Evolutionary conservation across 2,888 invertebrate species (phyloP).

Genomic region (Cosmia trapezina): DNA sequence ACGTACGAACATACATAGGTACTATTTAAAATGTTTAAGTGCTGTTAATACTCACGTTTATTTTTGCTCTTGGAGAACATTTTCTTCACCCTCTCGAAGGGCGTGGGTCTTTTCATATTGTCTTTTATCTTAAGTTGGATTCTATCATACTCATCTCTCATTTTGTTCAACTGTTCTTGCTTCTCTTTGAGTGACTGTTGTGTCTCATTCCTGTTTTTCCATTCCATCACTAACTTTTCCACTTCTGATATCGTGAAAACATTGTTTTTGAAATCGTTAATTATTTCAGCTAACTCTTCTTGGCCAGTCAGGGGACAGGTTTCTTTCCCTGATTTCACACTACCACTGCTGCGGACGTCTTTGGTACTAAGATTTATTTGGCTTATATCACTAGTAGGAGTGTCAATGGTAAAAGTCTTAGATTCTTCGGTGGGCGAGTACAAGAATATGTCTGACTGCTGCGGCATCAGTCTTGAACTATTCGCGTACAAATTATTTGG

Average conservation of each 20-base stretch:
- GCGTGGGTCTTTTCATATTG: constrained; percentile 94
- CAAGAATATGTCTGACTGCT: constrained; percentile 84
- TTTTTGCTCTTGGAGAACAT: constrained; percentile 93
- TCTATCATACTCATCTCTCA: constrained; percentile 95
- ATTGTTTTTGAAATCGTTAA: constrained; percentile 97
- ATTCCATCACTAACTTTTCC: constrained; percentile 95
- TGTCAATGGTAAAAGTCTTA: constrained; percentile 86
- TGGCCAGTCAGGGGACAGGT: constrained; percentile 89
- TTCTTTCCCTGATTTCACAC: constrained; percentile 85
- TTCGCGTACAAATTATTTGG: constrained; percentile 88
- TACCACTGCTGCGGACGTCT: constrained; percentile 83
- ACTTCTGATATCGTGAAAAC: constrained; percentile 96
- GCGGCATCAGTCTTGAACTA: constrained; percentile 84
- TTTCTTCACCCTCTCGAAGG: constrained; percentile 94
- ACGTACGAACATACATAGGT: too few relatives aligned
- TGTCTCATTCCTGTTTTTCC: constrained; percentile 96
- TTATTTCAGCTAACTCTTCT: constrained; percentile 96
- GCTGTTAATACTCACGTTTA: constrained; percentile 79
- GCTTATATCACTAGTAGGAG: constrained; percentile 88
- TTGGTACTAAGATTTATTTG: constrained; percentile 86
- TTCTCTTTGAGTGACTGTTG: constrained; percentile 96
- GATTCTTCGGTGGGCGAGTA: constrained; percentile 89
- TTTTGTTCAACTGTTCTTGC: constrained; percentile 94
- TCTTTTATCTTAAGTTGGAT: constrained; percentile 95
- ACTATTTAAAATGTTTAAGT: neutral